A percentile compares a stretch with the other conserved stretches of the same genome.
Conservation (phyloP, 2,888 invertebrate species). For the Dorcus parallelipipedus region DNA sequence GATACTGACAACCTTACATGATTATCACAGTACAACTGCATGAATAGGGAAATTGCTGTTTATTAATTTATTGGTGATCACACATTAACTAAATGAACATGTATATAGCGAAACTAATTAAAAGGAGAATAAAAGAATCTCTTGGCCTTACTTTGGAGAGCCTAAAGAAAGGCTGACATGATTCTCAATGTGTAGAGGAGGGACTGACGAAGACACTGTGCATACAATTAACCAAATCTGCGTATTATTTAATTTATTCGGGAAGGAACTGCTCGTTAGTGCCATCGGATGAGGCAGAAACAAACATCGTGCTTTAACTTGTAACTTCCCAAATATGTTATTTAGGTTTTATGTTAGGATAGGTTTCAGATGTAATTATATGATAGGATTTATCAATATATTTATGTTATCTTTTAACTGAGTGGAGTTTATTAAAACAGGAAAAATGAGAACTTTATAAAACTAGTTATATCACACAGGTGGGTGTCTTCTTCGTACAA, state of each 20-base stretch:
- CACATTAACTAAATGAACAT: neutral
- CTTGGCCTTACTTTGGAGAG: slow-evolving; percentile 36
- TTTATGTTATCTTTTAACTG: too few relatives aligned
- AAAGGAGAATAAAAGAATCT: slow-evolving; percentile 30
- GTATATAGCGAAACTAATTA: slow-evolving; percentile 4
- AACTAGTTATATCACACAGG: neutral
- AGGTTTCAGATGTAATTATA: neutral
- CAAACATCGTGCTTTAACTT: neutral
- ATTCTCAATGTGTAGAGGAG: slow-evolving; percentile 22
- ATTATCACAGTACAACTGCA: slow-evolving; percentile 45
- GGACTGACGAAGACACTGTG: neutral
- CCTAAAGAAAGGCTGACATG: slow-evolving; percentile 38
- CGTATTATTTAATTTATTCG: neutral
- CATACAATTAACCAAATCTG: slow-evolving; percentile 1
- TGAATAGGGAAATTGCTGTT: slow-evolving; percentile 26
- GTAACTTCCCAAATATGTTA: neutral
- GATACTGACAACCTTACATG: slow-evolving; percentile 49
- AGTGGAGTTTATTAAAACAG: neutral
- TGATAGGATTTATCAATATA: too few relatives aligned
- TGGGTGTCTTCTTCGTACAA: neutral
- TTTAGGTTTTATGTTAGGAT: neutral
- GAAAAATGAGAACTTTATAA: too few relatives aligned
- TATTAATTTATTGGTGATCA: slow-evolving; percentile 3
- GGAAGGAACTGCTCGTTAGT: slow-evolving; percentile 25
- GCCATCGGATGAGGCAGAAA: slow-evolving; percentile 33